phyloP scores from a whole-genome alignment of 2,797 vertebrate genomes.

The Moxostoma hubbsi region DNA sequence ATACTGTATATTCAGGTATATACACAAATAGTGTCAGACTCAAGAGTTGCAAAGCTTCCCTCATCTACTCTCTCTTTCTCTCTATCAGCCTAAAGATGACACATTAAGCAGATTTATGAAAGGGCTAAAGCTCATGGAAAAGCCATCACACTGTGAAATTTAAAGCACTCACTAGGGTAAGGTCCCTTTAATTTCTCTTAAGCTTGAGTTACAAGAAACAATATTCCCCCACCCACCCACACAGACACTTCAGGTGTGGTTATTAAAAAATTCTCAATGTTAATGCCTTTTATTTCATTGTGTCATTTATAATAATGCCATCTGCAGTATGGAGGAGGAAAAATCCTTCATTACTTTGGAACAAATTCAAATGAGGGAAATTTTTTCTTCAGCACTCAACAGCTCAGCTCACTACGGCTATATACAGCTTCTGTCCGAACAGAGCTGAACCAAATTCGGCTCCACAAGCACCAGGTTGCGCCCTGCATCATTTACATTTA shows the following conservation, averaged over 20 bases:
- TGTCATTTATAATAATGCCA: slow-evolving; percentile 36
- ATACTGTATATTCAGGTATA: slow-evolving; percentile 8
- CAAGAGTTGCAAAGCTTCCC: slow-evolving; percentile 15
- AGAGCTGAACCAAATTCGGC: too few species aligned
- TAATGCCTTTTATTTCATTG: slow-evolving; percentile 31
- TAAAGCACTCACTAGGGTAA: slow-evolving; percentile 65
- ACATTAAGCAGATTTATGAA: slow-evolving; percentile 69
- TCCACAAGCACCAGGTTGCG: too few species aligned
- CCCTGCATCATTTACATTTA: too few species aligned
- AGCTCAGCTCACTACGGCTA: neutral
- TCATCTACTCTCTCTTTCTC: slow-evolving; percentile 20
- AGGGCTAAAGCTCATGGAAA: slow-evolving; percentile 64
- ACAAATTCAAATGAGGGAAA: neutral
- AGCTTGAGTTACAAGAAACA: slow-evolving; percentile 70
- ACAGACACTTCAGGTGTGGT: slow-evolving; percentile 37
- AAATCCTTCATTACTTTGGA: neutral
- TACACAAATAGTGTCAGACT: slow-evolving; percentile 15
- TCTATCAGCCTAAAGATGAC: slow-evolving; percentile 49
- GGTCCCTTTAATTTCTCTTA: slow-evolving; percentile 68
- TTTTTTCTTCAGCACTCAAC: slow-evolving; percentile 17
- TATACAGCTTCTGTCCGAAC: too few species aligned
- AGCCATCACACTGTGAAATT: slow-evolving; percentile 68
- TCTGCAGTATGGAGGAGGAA: neutral
- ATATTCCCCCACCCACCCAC: slow-evolving; percentile 49
- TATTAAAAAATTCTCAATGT: slow-evolving; percentile 21